Percentiles rank a stretch among this genome's conserved stretches.
Conservation (phyloP, 37 sponge, comb jelly and placozoan genomes). For the Cladorhizidae sp. region DNA sequence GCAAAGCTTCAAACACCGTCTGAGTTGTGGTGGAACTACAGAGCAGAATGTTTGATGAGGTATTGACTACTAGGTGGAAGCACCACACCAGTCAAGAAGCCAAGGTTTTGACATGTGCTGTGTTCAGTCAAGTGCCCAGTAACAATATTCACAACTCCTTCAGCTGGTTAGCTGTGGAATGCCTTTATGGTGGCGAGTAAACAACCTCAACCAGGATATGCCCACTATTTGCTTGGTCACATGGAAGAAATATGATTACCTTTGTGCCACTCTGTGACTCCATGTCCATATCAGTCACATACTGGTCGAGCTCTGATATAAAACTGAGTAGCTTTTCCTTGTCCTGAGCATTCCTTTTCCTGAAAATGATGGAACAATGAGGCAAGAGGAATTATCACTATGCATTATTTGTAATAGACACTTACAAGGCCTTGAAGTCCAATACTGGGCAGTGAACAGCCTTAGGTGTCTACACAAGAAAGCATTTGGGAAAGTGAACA, state of each 20-base stretch:
- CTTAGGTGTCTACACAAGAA: neutral
- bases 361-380: no score
- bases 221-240: no score
- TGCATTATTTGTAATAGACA: neutral
- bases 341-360: constrained; percentile 9
- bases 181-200: neutral
- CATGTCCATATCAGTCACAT: constrained; percentile 26
- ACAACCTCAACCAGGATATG: no score
- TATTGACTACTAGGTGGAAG: no score
- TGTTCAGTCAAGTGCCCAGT: no score
- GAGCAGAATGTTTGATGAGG: no score
- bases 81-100: no score
- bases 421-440: constrained; percentile 8
- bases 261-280: neutral
- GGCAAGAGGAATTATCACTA: neutral
- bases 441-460: neutral
- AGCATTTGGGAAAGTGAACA: no score
- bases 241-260: neutral
- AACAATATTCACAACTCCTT: no score
- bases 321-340: constrained; percentile 25
- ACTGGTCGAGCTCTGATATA: constrained; percentile 34
- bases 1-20: no score
- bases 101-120: no score
- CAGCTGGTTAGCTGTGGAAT: neutral
- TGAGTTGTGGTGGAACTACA: no score